These are phyloP conservation scores for Terrapene triunguis DNA, from an alignment of 2,113 vertebrate species.

Conservation along the genomic window DNA sequence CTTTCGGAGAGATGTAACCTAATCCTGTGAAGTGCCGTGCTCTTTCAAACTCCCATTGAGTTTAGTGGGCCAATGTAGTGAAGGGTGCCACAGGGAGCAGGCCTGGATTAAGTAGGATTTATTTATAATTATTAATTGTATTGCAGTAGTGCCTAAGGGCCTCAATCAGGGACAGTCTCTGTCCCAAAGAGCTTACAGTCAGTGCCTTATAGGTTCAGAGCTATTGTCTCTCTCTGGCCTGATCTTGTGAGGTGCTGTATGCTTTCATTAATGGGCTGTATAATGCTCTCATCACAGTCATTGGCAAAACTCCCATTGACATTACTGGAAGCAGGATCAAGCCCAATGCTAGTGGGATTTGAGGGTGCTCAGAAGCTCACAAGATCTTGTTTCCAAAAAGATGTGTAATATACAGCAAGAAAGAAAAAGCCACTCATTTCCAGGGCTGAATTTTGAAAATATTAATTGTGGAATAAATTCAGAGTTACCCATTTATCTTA, in stretches of 20 bases:
- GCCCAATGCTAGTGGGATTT: neutral
- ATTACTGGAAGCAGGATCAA: neutral
- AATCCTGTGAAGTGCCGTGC: neutral
- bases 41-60: neutral
- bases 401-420: neutral
- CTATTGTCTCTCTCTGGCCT: neutral
- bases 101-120: neutral
- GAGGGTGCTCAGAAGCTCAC: neutral
- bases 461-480: constrained; percentile 4
- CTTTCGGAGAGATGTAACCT: neutral
- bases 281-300: neutral
- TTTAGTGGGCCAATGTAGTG: neutral
- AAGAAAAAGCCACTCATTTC: neutral
- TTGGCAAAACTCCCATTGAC: too few species aligned
- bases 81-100: neutral
- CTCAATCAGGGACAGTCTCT: neutral
- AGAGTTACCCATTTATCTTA: constrained; percentile 39
- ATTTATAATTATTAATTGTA: neutral
- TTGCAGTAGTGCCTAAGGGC: accelerated
- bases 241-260: neutral
- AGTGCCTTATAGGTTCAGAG: neutral
- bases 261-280: neutral
- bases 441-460: constrained; percentile 26
- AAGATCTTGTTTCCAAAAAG: neutral
- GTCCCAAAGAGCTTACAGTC: neutral